Percentiles rank a stretch among this genome's conserved stretches.
Conservation (phyloP, 2,888 invertebrate species). For the Thyatira batis region DNA sequence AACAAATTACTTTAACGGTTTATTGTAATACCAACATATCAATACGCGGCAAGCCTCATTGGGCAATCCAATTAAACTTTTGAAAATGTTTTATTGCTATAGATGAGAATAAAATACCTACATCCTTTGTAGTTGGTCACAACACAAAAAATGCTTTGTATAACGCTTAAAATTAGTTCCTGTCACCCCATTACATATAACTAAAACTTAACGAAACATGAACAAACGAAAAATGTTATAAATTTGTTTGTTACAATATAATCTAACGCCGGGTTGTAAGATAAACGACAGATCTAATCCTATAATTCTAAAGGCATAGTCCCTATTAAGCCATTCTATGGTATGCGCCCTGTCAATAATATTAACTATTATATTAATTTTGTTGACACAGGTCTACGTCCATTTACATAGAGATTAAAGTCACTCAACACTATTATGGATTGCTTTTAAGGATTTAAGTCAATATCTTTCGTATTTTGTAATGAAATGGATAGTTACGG, state of each 20-base stretch:
- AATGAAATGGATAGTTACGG: neutral
- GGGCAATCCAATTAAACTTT: conserved; percentile 44
- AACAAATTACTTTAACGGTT: conserved; percentile 43
- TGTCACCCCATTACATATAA: neutral
- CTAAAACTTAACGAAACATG: neutral
- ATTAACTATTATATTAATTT: neutral
- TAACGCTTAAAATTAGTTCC: neutral
- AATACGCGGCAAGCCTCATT: conserved; percentile 39
- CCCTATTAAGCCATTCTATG: neutral
- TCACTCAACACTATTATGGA: neutral
- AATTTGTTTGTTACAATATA: neutral
- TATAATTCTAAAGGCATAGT: neutral
- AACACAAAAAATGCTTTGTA: neutral
- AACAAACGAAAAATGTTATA: neutral
- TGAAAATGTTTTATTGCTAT: neutral
- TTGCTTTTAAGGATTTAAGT: conserved; percentile 27
- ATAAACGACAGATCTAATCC: neutral
- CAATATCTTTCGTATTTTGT: conserved; percentile 9
- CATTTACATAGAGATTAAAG: conserved; percentile 1
- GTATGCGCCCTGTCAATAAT: neutral
- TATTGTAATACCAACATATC: conserved; percentile 20
- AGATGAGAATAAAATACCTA: neutral
- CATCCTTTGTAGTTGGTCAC: neutral
- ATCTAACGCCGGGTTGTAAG: neutral
- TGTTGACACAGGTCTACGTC: neutral